Evolutionary conservation across 2,888 invertebrate species (phyloP), one percentile per base, ranked within the genome.

Genomic region (Steromphala cineraria): DNA sequence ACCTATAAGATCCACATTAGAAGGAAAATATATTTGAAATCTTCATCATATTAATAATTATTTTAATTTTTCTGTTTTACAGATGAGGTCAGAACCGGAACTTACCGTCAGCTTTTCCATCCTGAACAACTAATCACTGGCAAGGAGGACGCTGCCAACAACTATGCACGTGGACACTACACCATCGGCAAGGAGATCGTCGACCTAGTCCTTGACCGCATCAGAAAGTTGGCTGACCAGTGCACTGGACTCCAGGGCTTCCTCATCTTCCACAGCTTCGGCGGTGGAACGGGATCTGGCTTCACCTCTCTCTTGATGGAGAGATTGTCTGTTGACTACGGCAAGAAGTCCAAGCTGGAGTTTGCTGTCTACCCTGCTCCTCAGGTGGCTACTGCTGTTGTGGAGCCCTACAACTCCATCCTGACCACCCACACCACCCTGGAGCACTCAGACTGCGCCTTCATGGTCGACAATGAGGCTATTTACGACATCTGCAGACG

Each of bases 61-160:
- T 5, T 56, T 56, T 19, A 5, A 56, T 46, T 5, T 13, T 46
- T 46, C 46, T 46, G 46, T 46, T 46, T 46, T 46, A 46, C 46
- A 46, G 62, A 93, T 87, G 93, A 93, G 82, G 91, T 94, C 53
- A 88, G 93, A 28, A 93, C 93, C 8, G 93, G 93, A 31, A 92
- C 91, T 21, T 98, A 98, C 95, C 95, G 97, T 86, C 97, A 97
- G 94, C 95, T 98, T 92, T 98, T 98, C 95, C 98, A 98, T 94
- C 98, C 98, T 85, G 98, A 98, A 95, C 98, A 98, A 94, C 95
- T 98, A 94, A 97, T 98, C 94, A 98, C 97, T 90, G 98, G 98
- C 89, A 98, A 98, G 94, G 98, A 98, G 94, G 98, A 98, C 93
- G 98, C 98, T 67, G 98, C 98, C 88, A 98, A 98, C 95, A 98